A percentile compares a stretch with the other conserved stretches of the same genome.
Evolutionary conservation across 2,888 invertebrate genomes (phyloP).

Genomic region (Gisinianus flammeolus): DNA sequence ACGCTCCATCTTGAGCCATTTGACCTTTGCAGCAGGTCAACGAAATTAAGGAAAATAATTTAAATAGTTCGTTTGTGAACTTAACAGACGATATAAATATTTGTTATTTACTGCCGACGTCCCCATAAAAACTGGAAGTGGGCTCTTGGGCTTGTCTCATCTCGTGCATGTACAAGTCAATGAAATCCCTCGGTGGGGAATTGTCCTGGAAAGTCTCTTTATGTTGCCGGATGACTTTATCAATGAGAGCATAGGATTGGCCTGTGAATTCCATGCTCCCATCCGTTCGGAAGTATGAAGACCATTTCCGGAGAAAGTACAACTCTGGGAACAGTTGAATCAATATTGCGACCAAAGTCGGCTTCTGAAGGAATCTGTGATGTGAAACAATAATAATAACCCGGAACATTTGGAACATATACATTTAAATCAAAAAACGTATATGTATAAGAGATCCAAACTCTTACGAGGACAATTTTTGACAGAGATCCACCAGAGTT

Average conservation of each 20-base stretch:
- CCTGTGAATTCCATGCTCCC: neutral
- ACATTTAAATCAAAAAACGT: no score
- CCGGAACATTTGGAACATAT: no score
- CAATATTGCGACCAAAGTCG: neutral
- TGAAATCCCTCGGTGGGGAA: slow-evolving; percentile 35
- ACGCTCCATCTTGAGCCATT: no score
- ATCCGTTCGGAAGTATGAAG: neutral
- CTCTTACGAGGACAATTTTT: slow-evolving; percentile 36
- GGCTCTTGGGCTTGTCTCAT: slow-evolving; percentile 41
- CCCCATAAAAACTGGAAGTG: slow-evolving; percentile 39
- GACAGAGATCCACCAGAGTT: slow-evolving; percentile 28
- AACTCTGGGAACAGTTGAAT: neutral
- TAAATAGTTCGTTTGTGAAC: no score
- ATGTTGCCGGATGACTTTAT: neutral
- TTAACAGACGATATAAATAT: no score
- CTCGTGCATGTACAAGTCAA: slow-evolving; percentile 41
- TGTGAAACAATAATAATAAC: no score
- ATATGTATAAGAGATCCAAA: neutral
- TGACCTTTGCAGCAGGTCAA: no score
- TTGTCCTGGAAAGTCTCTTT: neutral
- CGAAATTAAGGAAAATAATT: no score
- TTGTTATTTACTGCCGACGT: slow-evolving; percentile 30
- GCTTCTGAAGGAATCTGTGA: neutral
- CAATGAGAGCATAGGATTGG: neutral
- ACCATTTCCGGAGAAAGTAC: neutral